Percentiles rank a stretch among this genome's conserved stretches.
These are phyloP conservation scores for Mionectes olivaceus DNA, from an alignment of 2,797 vertebrate genomes.

Conservation along the genomic window DNA sequence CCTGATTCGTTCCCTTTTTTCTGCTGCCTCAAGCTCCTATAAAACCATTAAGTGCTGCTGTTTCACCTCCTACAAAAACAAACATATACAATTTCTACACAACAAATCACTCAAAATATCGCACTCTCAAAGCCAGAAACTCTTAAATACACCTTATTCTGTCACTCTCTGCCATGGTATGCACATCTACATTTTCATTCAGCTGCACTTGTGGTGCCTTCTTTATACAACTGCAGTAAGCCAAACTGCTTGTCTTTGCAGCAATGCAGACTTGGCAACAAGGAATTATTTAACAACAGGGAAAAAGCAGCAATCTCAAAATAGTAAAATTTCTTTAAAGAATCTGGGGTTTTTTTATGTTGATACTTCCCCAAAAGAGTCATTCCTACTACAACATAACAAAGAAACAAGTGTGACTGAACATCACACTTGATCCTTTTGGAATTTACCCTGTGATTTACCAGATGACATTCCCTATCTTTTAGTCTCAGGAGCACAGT, in stretches of 20 bases:
- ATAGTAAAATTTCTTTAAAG: not conserved
- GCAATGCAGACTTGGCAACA: not conserved
- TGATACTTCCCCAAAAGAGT: not conserved
- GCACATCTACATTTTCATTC: not conserved
- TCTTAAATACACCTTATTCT: not conserved
- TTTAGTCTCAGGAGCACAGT: not conserved
- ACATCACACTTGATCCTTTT: not conserved
- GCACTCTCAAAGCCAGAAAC: not conserved
- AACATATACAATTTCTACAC: not conserved
- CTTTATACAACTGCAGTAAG: not conserved
- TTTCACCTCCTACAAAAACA: not conserved
- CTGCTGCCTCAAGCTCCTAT: not conserved
- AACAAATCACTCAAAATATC: not conserved
- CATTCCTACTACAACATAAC: not conserved
- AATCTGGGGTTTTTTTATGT: not conserved
- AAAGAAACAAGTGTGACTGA: not conserved
- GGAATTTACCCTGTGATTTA: not conserved
- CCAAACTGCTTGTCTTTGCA: not conserved
- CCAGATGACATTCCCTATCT: not conserved
- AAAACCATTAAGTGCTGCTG: not conserved
- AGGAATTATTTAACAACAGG: not conserved
- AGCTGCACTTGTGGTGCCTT: not conserved
- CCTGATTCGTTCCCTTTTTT: not conserved
- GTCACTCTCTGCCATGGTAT: not conserved
- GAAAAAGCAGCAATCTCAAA: not conserved